Base-by-base conservation (phyloP, 64 coral and sea anemone genomes). In the Acropora tenuis region DNA sequence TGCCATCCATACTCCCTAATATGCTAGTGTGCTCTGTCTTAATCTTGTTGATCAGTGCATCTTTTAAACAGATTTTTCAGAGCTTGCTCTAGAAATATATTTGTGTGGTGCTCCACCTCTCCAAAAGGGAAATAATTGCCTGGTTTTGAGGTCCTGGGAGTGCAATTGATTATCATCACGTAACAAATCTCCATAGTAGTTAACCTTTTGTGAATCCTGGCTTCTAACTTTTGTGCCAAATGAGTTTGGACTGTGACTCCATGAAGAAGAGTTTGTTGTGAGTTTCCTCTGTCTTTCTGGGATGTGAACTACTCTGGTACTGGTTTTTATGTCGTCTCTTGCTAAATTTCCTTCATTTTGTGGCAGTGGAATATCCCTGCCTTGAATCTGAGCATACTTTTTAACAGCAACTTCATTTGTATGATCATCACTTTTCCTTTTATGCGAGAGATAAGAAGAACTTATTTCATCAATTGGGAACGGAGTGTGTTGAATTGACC, bases 61-160 rank as follows among this genome's bases (percentile, higher is more conserved):
- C 71, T 5, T 18, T 60, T 17, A 91, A 85, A 61, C 46, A 50
- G 0, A 80, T 17, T 55, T 4, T 83, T 53, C 89, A 91, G 73
- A 52, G 83, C 0, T 71, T 78, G 47, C 89, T 75, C 30, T 75
- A 55, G 49, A 83, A 90, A 50, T 77, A 78, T 47, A 81, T 30
- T 30, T 30, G 30, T 30, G 30, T 30, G 30, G 30, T 30, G 30
- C 30, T 30, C 30, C 30, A 30, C 30, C 30, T 30, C 30, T 30
- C 30, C 30, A 30, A 30, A 30, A 30, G 30, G 30, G 30, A 30
- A 30, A 30, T 30, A 0, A 30, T 48, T 43, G 89, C 11, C 17
- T 3, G 1, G 8, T 91, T 41, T 91, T 91, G 6, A 67, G 74
- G n/a, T 18, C 82, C 11, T 85, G 90, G 57, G 41, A 63, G 52